Conservation (phyloP, 1,140 invertebrate species). For the Zaprionus africanus region DNA sequence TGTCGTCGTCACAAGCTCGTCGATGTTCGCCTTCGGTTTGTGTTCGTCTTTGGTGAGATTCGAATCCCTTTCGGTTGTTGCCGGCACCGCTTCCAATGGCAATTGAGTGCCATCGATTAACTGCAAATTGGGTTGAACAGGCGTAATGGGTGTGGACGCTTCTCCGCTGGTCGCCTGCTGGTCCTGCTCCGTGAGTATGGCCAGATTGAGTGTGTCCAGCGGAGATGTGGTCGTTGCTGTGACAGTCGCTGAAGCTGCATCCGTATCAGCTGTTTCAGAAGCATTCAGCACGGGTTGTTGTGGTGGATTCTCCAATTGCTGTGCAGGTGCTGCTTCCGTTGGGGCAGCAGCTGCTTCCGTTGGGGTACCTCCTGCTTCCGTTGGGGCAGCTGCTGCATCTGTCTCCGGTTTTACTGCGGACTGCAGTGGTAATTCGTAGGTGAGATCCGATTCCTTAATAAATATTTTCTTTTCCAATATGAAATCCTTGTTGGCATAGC, state of each 20-base stretch:
- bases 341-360: background rate
- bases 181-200: slow-evolving; percentile 62
- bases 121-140: slow-evolving; percentile 51
- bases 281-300: slow-evolving; percentile 56
- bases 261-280: slow-evolving; percentile 51
- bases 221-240: slow-evolving; percentile 70
- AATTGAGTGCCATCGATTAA: slow-evolving; percentile 72
- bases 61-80: slow-evolving; percentile 24
- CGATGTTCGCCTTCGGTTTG: slow-evolving; percentile 8
- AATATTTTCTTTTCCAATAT: slow-evolving; percentile 65
- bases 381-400: background rate
- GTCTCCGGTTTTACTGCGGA: slow-evolving; percentile 26
- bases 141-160: slow-evolving; percentile 44
- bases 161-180: background rate
- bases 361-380: background rate
- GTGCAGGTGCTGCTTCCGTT: background rate
- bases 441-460: slow-evolving; percentile 48
- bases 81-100: slow-evolving; percentile 52
- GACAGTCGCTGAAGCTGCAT: slow-evolving; percentile 37
- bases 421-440: slow-evolving; percentile 56
- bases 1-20: slow-evolving; percentile 9
- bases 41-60: slow-evolving; percentile 11
- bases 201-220: slow-evolving; percentile 47
- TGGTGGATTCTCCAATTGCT: background rate
- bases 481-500: slow-evolving; percentile 88